Conservation (phyloP, 1,140 invertebrate genomes). For the Drosophila bifasciata region DNA sequence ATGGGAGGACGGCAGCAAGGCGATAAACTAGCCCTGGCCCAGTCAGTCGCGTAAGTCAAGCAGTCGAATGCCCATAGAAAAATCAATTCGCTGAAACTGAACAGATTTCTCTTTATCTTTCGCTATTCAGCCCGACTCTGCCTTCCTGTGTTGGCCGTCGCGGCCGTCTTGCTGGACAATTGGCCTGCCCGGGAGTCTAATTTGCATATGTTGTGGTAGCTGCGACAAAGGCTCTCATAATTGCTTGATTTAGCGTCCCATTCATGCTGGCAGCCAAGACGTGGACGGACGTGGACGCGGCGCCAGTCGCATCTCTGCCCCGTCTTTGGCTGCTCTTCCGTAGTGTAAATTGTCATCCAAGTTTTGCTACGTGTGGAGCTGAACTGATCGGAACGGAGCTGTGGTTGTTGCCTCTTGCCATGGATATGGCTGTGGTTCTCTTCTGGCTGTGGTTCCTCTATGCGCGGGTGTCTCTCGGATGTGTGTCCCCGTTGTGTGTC, state of each 20-base stretch:
- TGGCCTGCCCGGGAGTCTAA: slow-evolving; percentile 41
- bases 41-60: slow-evolving; percentile 71
- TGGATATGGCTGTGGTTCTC: slow-evolving; percentile 5
- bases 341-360: slow-evolving; percentile 69
- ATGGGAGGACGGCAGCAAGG: slow-evolving; percentile 53
- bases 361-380: slow-evolving; percentile 40
- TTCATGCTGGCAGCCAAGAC: slow-evolving; percentile 50
- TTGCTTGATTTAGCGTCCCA: slow-evolving; percentile 81
- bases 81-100: slow-evolving; percentile 75
- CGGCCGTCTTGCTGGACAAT: slow-evolving; percentile 36
- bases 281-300: slow-evolving; percentile 42
- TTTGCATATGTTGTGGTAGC: slow-evolving; percentile 73
- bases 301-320: slow-evolving; percentile 54
- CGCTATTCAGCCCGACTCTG: neutral
- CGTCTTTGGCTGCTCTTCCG: slow-evolving; percentile 13
- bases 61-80: slow-evolving; percentile 58
- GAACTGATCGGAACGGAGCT: neutral
- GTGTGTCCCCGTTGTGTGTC: slow-evolving; percentile 65
- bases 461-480: slow-evolving; percentile 64
- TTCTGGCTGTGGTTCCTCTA: slow-evolving; percentile 4
- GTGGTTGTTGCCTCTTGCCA: neutral
- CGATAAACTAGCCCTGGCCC: slow-evolving; percentile 67
- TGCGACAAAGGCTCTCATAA: slow-evolving; percentile 79
- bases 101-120: slow-evolving; percentile 62
- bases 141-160: neutral